Conservation (phyloP, 2,888 invertebrate genomes). For the Lordiphosa fenestrarum region DNA sequence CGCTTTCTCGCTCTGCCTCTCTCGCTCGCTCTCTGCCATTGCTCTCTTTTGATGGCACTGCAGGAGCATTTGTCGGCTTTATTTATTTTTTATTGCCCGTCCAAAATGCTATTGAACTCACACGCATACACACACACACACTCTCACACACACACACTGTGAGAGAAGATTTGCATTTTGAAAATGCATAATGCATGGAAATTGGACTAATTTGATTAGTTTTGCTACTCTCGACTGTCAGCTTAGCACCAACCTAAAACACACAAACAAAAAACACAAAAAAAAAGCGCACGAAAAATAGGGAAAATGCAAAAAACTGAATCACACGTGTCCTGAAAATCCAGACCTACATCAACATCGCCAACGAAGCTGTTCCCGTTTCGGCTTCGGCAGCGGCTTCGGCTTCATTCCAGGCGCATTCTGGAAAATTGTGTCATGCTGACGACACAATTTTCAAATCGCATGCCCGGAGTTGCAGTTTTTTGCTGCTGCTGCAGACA, state of each 20-base stretch:
- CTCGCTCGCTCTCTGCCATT: constrained; percentile 8
- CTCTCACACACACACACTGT: constrained; percentile 6
- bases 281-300: constrained; percentile 5
- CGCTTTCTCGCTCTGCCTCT: constrained; percentile 13
- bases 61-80: constrained; percentile 46
- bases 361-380: constrained; percentile 8
- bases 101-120: constrained; percentile 71
- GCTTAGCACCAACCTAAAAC: constrained; percentile 27
- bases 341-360: constrained; percentile 78
- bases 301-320: neutral
- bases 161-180: constrained; percentile 37
- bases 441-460: constrained; percentile 74
- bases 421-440: constrained; percentile 79
- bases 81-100: constrained; percentile 64
- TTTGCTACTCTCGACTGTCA: constrained; percentile 24
- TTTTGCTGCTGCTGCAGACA: constrained; percentile 1
- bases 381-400: constrained; percentile 26
- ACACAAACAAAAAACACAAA: too few relatives aligned
- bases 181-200: constrained; percentile 50
- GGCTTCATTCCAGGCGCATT: constrained; percentile 72
- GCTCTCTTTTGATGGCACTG: constrained; percentile 13
- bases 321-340: constrained; percentile 67
- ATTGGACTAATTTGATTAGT: constrained; percentile 51
- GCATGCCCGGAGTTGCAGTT: constrained; percentile 73
- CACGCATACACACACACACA: constrained; percentile 25